Evolutionary conservation across 2,888 invertebrate species (phyloP), one percentile per base, ranked within the genome.

Genomic region (Stegana nigrithorax): DNA sequence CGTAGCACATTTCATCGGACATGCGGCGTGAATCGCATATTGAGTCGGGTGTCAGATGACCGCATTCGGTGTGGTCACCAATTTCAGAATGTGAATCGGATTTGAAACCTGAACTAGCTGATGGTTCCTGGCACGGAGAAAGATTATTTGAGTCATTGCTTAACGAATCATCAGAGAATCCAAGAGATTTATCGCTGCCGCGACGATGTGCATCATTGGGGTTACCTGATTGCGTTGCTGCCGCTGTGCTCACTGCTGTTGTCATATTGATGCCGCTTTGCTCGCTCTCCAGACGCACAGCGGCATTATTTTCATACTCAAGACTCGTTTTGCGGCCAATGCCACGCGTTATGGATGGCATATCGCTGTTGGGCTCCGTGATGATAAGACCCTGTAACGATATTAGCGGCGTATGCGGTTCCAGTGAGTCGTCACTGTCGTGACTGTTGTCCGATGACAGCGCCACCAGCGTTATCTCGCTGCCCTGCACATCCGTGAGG

Each of bases 401-500:
- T 76, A 84, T 80, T 6, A 84, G 74, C 4, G 84, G 81, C 29
- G 80, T 80, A 59, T 88, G 89, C 61, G 91, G 91, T 44, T 91
- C 80, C 53, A 91, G 90, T 58, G 92, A 91, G 36, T 81, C 81
- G 85, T 91, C 90, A 51, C 90, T 90, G 65, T 91, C 91, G 66
- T 90, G 90, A 0, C 92, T 92, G 0, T 92, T 92, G 0, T 93
- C 92, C 0, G 92, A 92, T 2, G 90, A 90, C 60, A 89, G 87
- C 0, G 92, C 93, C 0, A 93, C 91, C 2, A 94, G 80, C 0
- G 93, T 93, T 0, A 93, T 90, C 85, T 93, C 93, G 5, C 92
- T 93, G 0, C 96, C 96, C 59, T 93, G 88, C 59, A 96, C 95
- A 82, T 97, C 96, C 0, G 97, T 97, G 8, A 97, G 89, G 72